Conservation (phyloP, 2,888 invertebrate species). For the Cephus pygmeus region DNA sequence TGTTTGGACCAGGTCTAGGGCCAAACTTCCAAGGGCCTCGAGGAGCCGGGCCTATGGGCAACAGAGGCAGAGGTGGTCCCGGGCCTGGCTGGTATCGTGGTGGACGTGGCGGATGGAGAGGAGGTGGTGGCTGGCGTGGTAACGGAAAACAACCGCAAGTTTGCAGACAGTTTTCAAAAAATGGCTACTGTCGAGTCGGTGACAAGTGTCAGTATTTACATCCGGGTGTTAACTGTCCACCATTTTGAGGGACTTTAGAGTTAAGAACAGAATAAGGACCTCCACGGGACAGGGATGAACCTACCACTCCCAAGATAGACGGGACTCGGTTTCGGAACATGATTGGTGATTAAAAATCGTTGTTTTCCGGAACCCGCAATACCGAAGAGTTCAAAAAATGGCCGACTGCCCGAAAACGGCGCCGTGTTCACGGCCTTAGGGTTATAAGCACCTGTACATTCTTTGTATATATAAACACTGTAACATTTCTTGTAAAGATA, state of each 20-base stretch:
- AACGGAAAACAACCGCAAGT: conserved; percentile 63
- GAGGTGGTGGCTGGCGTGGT: conserved; percentile 67
- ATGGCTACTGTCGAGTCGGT: conserved; percentile 84
- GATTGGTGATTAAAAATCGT: conserved; percentile 9
- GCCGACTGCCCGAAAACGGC: not conserved
- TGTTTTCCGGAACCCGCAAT: conserved; percentile 19
- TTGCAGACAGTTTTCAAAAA: conserved; percentile 83
- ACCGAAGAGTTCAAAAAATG: conserved; percentile 2
- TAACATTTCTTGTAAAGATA: conserved; percentile 41
- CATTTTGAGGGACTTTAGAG: conserved; percentile 44
- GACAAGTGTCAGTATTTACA: conserved; percentile 87
- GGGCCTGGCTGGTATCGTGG: conserved; percentile 64
- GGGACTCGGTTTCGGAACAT: conserved; percentile 21
- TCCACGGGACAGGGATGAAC: not conserved
- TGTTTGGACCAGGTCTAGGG: conserved; percentile 42
- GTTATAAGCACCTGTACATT: conserved; percentile 28
- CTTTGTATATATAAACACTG: conserved; percentile 44
- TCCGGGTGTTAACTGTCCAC: conserved; percentile 75
- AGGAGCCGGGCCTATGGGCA: conserved; percentile 42
- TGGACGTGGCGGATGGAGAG: conserved; percentile 68
- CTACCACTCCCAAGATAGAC: conserved; percentile 7
- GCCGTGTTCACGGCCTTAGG: conserved; percentile 20
- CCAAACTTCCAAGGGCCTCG: conserved; percentile 55
- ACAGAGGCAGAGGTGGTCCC: conserved; percentile 58
- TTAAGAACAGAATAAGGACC: not conserved